Evolutionary conservation across 2,888 invertebrate species (phyloP), one percentile per base, ranked within the genome.

Genomic region (Caenorhabditis angaria): DNA sequence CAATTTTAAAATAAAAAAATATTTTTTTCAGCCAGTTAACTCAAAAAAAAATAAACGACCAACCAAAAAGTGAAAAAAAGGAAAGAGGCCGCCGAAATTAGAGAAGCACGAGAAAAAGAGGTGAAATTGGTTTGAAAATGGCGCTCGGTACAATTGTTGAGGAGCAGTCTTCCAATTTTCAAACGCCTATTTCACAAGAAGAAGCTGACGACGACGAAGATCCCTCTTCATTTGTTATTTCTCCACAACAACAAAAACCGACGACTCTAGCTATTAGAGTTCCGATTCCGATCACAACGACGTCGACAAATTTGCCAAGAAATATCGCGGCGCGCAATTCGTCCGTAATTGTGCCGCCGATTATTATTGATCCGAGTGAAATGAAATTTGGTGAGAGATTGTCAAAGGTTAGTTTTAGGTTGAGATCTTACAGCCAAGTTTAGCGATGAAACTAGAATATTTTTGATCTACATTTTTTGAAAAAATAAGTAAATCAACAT

Each of bases 121-220:
- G 51, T 57, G 66, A 70, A 63, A 65, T 65, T 65, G 70, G 55
- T 62, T 70, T 60, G 61, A 72, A 69, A 71, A 76, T 71, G 71
- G 71, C 76, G 28, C 70, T 76, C 51, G 76, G 76, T 59, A 76
- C 76, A 68, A 76, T 76, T 68, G 68, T 65, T 35, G 76, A 76
- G 53, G 76, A 76, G 71, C 70, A 73, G 63, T 58, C 55, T n/a
- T n/a, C n/a, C 20, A 60, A 54, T 65, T 67, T 71, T 48, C 66
- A 71, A 57, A 14, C 35, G 32, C 55, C 55, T 18, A 14, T 59
- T 59, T 47, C 28, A 35, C 32, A 32, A 5, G 41, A 48, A 24
- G n/a, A 48, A 22, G 47, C 18, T 18, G 24, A n/a, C n/a, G n/a
- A n/a, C n/a, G n/a, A n/a, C n/a, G n/a, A n/a, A n/a, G n/a, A n/a